Conservation (phyloP, 2,797 vertebrate species). For the Myotis myotis region DNA sequence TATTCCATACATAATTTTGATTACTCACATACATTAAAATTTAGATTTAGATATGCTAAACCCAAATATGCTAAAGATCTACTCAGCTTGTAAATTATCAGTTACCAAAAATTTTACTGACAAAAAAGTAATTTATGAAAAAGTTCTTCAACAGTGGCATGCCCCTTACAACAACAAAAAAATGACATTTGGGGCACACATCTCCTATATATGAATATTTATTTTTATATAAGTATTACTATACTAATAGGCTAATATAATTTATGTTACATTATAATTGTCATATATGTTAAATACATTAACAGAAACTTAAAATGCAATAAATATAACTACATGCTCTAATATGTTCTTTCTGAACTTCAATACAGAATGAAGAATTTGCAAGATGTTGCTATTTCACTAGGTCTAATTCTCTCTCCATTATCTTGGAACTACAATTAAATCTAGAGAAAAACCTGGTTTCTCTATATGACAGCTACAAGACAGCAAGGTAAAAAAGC, state of each 20-base stretch:
- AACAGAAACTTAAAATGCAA: conserved; percentile 16
- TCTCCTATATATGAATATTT: not conserved
- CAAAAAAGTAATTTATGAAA: conserved; percentile 15
- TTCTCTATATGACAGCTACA: not conserved
- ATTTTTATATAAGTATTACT: conserved; percentile 25
- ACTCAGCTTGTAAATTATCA: not conserved
- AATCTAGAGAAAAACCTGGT: not conserved
- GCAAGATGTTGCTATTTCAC: not conserved
- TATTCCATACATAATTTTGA: not conserved
- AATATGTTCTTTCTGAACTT: not conserved
- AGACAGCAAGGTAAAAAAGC: not conserved
- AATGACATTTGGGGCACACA: not conserved
- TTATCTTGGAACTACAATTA: not conserved
- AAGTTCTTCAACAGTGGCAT: not conserved
- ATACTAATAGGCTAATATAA: not conserved
- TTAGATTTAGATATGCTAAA: conserved; percentile 44
- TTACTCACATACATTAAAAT: not conserved
- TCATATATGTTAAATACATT: not conserved
- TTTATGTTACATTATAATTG: not conserved
- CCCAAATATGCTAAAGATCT: not conserved
- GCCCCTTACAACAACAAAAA: not conserved
- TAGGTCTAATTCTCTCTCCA: not conserved
- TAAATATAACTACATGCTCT: no score
- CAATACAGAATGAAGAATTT: not conserved
- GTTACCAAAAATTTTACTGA: conserved; percentile 12